Evolutionary conservation across 2,888 invertebrate genomes (phyloP).

Genomic region (Eumacrocentrus americanus): DNA sequence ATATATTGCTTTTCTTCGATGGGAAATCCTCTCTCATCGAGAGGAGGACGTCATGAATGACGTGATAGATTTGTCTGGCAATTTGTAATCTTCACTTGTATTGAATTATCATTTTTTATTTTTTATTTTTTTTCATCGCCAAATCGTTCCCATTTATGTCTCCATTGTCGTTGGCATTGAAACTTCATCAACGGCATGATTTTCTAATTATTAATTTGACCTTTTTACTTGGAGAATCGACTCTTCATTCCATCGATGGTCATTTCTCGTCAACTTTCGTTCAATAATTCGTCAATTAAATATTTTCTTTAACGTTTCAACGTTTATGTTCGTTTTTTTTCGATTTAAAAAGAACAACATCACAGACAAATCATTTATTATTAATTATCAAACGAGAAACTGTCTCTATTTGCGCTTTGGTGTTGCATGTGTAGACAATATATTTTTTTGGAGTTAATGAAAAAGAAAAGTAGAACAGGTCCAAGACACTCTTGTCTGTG

Average conservation of each 20-base stretch:
- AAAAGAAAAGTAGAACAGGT: slow-evolving; percentile 21
- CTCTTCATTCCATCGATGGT: not conserved
- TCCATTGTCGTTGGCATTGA: not conserved
- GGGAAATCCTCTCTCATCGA: not conserved
- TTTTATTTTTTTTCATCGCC: slow-evolving; percentile 25
- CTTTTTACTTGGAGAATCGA: not conserved
- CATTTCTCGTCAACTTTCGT: not conserved
- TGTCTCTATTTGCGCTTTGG: slow-evolving; percentile 11
- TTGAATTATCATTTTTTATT: slow-evolving; percentile 2
- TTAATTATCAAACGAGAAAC: not conserved
- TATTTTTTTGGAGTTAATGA: slow-evolving; percentile 15
- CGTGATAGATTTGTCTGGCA: not conserved
- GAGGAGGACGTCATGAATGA: not conserved
- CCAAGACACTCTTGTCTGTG: not conserved
- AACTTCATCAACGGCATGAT: slow-evolving; percentile 6
- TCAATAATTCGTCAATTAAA: not conserved
- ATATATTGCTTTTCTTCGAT: slow-evolving; percentile 10
- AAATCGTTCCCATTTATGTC: slow-evolving; percentile 25
- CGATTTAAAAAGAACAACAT: not conserved
- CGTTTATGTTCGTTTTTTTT: not conserved
- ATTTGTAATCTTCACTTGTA: not conserved
- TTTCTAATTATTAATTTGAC: slow-evolving; percentile 9
- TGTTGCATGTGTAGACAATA: slow-evolving; percentile 30
- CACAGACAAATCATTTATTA: not conserved
- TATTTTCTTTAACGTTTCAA: not conserved